Base-by-base conservation (phyloP, 2,888 invertebrate species). In the Reticulitermes lucifugus region DNA sequence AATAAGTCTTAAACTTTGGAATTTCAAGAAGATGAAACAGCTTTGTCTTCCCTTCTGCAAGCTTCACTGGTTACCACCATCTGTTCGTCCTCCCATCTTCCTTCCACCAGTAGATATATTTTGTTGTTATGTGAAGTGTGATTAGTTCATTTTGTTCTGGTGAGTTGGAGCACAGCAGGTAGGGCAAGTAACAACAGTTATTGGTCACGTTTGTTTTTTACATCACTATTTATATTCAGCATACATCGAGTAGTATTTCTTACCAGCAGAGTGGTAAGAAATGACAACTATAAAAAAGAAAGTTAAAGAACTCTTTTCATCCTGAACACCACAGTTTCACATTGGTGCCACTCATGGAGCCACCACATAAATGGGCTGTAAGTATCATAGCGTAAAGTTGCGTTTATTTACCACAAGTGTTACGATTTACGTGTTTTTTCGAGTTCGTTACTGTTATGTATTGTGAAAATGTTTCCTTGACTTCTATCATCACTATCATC, bases 61-160 rank as follows among this genome's bases (percentile, higher is more conserved):
- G 35, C 41, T 18, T 77, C 22, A 14, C n/a, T 77, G 77, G 77
- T 43, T 46, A 77, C 77, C 77, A 21, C 77, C 43, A 77, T 77
- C 77, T n/a, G 46, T 29, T 41, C 22, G 6, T 77, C 77, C 43
- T 21, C 35, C 73, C 41, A 43, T n/a, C 35, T 41, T 70, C 70
- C 35, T 70, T 81, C 46, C 65, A 41, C 10, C 29, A 81, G 81
- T 81, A 81, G 81, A 81, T 35, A 21, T n/a, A 35, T 60, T 59
- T 35, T 80, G 59, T 79, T 81, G 81, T 81, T 81, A 81, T 70
- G 77, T 81, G 81, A 81, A 81, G 70, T 81, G 81, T 81, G 81
- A 46, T 43, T 77, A 77, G 46, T 77, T 77, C 77, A 2, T 51
- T 12, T 9, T 35, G 21, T 25, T 25, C 25, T n/a, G 65, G 12